Evolutionary conservation across 2,888 invertebrate species (phyloP).

Genomic region (Dusona sp.): DNA sequence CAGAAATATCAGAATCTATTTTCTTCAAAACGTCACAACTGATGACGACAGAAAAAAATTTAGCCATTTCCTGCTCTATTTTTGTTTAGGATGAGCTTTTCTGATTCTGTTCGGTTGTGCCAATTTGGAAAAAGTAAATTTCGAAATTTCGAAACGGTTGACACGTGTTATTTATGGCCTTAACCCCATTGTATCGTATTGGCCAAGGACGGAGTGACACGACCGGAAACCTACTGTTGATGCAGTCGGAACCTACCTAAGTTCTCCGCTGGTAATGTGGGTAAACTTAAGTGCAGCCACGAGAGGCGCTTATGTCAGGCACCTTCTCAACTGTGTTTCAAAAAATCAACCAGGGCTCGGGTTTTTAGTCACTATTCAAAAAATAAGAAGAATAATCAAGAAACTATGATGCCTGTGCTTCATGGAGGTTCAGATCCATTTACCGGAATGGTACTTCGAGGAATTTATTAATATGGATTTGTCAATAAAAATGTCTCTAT

Average conservation of each 20-base stretch:
- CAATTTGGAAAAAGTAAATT: background rate
- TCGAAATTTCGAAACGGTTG: background rate
- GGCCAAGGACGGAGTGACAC: background rate
- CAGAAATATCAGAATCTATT: background rate
- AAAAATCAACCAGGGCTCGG: background rate
- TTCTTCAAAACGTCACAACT: background rate
- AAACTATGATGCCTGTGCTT: background rate
- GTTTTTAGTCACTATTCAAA: background rate
- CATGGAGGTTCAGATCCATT: background rate
- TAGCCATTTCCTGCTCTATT: background rate
- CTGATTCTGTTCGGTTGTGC: background rate
- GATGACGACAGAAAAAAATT: background rate
- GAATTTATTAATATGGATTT: background rate
- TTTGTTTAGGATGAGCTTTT: background rate
- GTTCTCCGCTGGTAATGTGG: slow-evolving; percentile 4
- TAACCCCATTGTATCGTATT: background rate
- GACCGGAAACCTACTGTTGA: background rate
- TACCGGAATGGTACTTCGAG: background rate
- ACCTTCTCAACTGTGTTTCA: background rate
- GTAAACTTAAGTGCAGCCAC: background rate
- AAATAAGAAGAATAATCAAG: background rate
- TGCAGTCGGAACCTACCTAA: slow-evolving; percentile 1
- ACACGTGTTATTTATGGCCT: background rate
- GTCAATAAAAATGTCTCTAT: background rate
- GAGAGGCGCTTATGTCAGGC: slow-evolving; percentile 8